Evolutionary conservation across 35 echinoderm and acorn worm genomes (phyloP), one percentile per base, ranked within the genome.

Genomic region (Apostichopus parvimensis): DNA sequence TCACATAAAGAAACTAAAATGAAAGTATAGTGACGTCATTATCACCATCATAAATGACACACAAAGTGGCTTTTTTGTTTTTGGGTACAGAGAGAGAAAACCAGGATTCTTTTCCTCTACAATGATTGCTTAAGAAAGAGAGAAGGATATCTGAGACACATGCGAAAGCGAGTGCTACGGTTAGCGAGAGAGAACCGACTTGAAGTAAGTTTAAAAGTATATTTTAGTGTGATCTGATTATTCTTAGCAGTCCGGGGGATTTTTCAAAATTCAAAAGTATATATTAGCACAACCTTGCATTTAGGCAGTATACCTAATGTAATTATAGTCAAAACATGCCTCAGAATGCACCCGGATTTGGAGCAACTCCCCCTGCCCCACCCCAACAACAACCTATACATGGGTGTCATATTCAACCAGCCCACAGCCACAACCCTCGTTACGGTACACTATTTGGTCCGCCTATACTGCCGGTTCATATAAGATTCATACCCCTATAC

Each of bases 91-190:
- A 93, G 90, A 56, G 96, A 98, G 76, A 98, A 98, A 77, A 92
- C 91, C 56, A 91, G 96, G 52, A 76, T 95, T 12, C 52, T 98
- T 25, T 98, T 89, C 73, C 73, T 98, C 72, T 98, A 98, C 81
- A 98, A 98, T 66, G 96, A 98, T 62, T 34, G 55, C 8, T 79
- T 98, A 6, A 92, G 86, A 58, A 98, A 92, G 79, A 73, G 94
- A 65, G 75, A 79, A 25, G 96, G 96, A 5, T 98, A 91, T 83
- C 65, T 98, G 15, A 90, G 82, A 80, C 79, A 82, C n/a, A 88
- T 95, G 90, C 90, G 94, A 21, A 82, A 87, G 26, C 82, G 91
- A 91, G 94, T 94, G 1, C 83, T 90, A n/a, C 80, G 93, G 56
- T 77, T 94, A 54, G 96, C 93, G 6, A 94, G 81, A 89, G 94